Evolutionary conservation across 1,140 invertebrate species (phyloP).

Genomic region (Lepidurus arcticus): DNA sequence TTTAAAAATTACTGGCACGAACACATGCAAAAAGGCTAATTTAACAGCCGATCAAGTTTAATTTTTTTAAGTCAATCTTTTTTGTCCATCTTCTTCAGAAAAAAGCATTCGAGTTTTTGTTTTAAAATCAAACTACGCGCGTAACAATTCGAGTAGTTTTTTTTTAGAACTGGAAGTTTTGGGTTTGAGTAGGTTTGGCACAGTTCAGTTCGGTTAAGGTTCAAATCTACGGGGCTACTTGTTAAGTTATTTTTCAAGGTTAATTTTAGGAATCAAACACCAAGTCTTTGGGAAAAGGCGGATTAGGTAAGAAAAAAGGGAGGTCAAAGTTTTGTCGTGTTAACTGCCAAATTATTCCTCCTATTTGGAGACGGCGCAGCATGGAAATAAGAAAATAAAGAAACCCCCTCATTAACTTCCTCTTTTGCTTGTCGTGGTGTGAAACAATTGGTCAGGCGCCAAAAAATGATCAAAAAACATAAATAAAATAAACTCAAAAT

Average conservation of each 20-base stretch:
- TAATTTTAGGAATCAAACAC: neutral
- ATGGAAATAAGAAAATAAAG: neutral
- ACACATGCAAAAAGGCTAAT: neutral
- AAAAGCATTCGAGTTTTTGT: neutral
- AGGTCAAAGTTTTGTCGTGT: constrained; percentile 14
- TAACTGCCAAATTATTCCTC: constrained; percentile 16
- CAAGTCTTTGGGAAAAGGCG: neutral
- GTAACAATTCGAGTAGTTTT: neutral
- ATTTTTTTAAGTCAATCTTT: neutral
- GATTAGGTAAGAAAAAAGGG: neutral
- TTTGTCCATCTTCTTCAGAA: neutral
- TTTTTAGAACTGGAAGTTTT: too few species aligned
- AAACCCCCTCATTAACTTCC: neutral
- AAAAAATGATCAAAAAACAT: neutral
- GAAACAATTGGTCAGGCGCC: neutral
- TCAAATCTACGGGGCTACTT: too few species aligned
- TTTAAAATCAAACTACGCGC: neutral
- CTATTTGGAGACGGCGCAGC: constrained; percentile 9
- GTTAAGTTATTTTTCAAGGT: neutral
- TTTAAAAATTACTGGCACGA: neutral
- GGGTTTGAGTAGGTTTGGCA: too few species aligned
- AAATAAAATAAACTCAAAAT: constrained; percentile 24
- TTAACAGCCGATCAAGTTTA: too few species aligned
- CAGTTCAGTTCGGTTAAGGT: too few species aligned
- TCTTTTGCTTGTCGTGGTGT: neutral